Conservation (phyloP, 2,797 vertebrate species). For the Dryobates pubescens region DNA sequence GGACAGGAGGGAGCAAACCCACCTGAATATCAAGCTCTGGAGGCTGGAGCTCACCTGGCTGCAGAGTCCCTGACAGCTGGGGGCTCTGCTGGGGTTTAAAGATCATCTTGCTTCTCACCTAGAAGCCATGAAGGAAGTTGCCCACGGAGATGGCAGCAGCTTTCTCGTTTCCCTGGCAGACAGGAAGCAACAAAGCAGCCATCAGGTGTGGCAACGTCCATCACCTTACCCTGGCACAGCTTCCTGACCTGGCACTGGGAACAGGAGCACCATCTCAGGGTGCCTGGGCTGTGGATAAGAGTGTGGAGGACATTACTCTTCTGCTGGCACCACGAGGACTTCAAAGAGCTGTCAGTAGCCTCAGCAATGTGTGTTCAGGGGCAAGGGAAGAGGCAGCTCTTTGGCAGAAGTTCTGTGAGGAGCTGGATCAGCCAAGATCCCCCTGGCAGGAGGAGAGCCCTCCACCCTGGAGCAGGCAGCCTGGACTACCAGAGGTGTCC, state of each 20-base stretch:
- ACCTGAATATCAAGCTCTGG: not conserved
- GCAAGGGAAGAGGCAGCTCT: rapidly evolving
- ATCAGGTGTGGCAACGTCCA: rapidly evolving
- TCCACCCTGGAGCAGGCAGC: not conserved
- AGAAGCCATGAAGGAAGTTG: not conserved
- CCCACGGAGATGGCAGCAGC: not conserved
- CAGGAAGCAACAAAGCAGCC: not conserved
- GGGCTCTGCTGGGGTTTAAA: too few relatives aligned
- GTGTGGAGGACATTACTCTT: rapidly evolving
- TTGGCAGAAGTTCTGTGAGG: not conserved
- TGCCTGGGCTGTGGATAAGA: not conserved
- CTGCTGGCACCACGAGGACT: rapidly evolving
- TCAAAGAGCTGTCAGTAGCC: not conserved
- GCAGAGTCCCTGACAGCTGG: not conserved
- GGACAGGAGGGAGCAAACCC: not conserved
- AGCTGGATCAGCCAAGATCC: not conserved
- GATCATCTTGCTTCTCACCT: not conserved
- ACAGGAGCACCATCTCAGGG: not conserved
- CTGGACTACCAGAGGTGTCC: not conserved
- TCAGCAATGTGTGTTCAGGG: not conserved
- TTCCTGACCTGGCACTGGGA: not conserved
- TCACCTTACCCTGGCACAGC: not conserved
- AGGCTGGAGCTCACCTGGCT: not conserved
- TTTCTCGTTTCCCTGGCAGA: not conserved
- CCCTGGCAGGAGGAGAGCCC: not conserved